phyloP scores from a whole-genome alignment of 2,797 vertebrate genomes.

The Perodicticus potto region DNA sequence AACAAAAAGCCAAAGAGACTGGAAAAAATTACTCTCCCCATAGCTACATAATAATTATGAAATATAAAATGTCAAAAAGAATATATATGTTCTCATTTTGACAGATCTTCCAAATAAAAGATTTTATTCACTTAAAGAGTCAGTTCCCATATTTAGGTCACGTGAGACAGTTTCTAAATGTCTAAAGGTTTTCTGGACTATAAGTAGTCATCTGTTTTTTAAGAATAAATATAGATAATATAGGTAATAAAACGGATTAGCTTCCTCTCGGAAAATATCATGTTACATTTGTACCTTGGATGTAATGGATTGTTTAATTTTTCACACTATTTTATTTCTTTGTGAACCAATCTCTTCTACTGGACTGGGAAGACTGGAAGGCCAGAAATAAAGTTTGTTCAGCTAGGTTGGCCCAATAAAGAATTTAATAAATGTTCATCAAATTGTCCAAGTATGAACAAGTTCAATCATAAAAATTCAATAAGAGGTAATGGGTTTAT shows the following conservation, averaged over 20 bases:
- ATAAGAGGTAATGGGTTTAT: slow-evolving; percentile 1
- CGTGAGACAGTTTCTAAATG: background rate
- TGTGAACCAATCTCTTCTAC: background rate
- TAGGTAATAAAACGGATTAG: background rate
- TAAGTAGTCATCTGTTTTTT: background rate
- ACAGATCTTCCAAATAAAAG: background rate
- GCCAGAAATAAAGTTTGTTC: background rate
- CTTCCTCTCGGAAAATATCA: background rate
- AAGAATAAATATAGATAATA: background rate
- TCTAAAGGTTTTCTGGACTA: slow-evolving; percentile 15
- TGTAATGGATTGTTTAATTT: background rate
- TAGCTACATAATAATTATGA: background rate
- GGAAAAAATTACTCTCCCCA: background rate
- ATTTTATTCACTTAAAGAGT: slow-evolving; percentile 29
- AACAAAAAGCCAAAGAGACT: background rate
- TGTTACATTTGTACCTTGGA: background rate
- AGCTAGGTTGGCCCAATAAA: background rate
- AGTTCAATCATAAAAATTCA: slow-evolving; percentile 47
- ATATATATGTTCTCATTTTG: background rate
- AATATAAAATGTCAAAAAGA: background rate
- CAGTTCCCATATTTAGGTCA: background rate
- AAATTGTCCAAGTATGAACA: background rate
- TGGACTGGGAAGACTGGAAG: background rate
- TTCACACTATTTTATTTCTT: slow-evolving; percentile 6
- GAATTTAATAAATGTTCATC: slow-evolving; percentile 13